phyloP scores from a whole-genome alignment of 2,888 invertebrate species.

The Pristionchus arcanus region DNA sequence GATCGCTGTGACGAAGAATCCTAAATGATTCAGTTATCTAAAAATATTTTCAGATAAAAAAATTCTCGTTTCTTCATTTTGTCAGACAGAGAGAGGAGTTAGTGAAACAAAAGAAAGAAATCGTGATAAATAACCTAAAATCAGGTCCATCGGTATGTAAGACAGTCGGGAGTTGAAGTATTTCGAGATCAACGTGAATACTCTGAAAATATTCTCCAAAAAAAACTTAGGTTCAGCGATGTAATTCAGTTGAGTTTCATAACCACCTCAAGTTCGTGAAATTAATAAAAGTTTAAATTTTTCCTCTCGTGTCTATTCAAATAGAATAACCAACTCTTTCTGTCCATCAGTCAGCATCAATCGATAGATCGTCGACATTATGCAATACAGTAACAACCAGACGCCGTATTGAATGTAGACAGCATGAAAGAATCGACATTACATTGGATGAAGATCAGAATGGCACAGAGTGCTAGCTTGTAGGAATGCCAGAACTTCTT shows the following conservation, averaged over 20 bases:
- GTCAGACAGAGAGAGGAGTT: no score
- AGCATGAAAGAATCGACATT: neutral
- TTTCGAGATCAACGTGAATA: slow-evolving; percentile 61
- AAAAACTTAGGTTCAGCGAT: no score
- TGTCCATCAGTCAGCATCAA: neutral
- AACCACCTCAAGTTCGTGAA: neutral
- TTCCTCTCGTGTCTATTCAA: neutral
- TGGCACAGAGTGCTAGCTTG: neutral
- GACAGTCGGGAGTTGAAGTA: slow-evolving; percentile 62
- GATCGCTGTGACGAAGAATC: slow-evolving; percentile 74
- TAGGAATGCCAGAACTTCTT: no score
- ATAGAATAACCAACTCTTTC: slow-evolving; percentile 27
- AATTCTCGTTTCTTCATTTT: no score
- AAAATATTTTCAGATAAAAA: neutral
- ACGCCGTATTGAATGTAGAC: slow-evolving; percentile 51
- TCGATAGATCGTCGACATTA: slow-evolving; percentile 46
- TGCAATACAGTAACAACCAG: slow-evolving; percentile 51
- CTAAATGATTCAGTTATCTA: slow-evolving; percentile 29
- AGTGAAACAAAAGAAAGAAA: no score
- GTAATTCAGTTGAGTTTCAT: neutral
- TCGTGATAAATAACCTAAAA: slow-evolving; percentile 53
- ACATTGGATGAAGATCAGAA: neutral
- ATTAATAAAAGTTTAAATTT: no score
- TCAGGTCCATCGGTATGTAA: slow-evolving; percentile 68
- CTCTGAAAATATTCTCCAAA: slow-evolving; percentile 47